Evolutionary conservation across 1,140 invertebrate species (phyloP).

Genomic region (Bombus impatiens): DNA sequence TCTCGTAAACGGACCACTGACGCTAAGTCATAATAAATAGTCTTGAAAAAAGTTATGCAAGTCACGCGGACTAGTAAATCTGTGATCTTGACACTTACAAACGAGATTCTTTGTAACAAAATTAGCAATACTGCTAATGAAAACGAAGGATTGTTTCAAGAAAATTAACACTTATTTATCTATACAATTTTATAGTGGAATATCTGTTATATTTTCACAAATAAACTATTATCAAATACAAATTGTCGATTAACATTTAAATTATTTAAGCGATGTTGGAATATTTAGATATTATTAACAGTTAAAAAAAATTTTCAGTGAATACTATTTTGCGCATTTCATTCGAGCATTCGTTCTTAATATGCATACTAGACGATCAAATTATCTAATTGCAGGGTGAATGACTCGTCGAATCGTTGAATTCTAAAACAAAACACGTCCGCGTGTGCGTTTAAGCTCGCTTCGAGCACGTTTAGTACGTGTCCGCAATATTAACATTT

Average conservation of each 20-base stretch:
- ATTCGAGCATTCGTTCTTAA: neutral
- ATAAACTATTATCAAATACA: too few relatives aligned
- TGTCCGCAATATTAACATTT: conserved; percentile 38
- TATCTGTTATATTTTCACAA: too few relatives aligned
- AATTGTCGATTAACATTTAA: too few relatives aligned
- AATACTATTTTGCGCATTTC: too few relatives aligned
- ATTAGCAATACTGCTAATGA: too few relatives aligned
- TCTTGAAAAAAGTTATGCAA: neutral
- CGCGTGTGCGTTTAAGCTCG: conserved; percentile 13
- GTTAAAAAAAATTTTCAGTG: too few relatives aligned
- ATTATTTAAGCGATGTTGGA: too few relatives aligned
- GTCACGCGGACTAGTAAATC: neutral
- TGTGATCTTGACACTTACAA: conserved; percentile 3
- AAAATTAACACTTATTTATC: too few relatives aligned
- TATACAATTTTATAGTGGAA: too few relatives aligned
- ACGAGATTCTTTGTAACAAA: neutral
- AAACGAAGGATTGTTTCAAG: too few relatives aligned
- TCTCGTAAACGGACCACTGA: neutral
- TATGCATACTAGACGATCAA: neutral
- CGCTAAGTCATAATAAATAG: neutral
- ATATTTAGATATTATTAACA: too few relatives aligned
- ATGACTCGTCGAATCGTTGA: conserved; percentile 21
- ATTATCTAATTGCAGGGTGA: conserved; percentile 49
- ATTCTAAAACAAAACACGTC: conserved; percentile 39
- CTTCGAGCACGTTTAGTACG: conserved; percentile 39